Base-by-base conservation (phyloP, 2,888 invertebrate genomes). In the Alentia gelatinosa region DNA sequence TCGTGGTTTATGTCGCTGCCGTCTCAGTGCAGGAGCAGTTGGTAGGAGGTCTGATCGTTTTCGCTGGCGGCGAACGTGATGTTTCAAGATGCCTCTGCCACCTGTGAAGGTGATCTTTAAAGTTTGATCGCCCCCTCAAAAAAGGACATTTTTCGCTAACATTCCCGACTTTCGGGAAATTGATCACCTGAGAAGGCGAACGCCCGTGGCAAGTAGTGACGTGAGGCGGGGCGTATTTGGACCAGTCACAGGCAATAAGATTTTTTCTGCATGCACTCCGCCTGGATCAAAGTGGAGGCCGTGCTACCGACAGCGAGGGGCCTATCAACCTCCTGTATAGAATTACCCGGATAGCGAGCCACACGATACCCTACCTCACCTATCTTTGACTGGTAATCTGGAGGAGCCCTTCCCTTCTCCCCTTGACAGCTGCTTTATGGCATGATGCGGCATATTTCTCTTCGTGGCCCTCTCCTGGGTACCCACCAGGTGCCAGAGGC, bases 51-150 rank as follows among this genome's bases (percentile, higher is more conserved):
- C 68, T 68, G 26, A 15, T 30, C 5, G 5, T 68, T 68, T 68
- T 30, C 30, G 26, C 5, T 30, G 5, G 23, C 30, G 68, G 30
- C 26, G 30, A 3, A 35, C 35, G 79, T 37, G 79, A 79, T 79
- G 33, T 79, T 35, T 37, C 37, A 15, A 23, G 79, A 37, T 23
- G 26, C 5, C n/a, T 12, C 19, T n/a, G 63, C 5, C 15, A 23
- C 35, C 30, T 23, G 37, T 79, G 79, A 79, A 79, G 39, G 12
- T 79, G 79, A 79, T 79, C 79, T 79, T 79, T 79, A 35, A 79
- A 39, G 79, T 79, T 79, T 79, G 79, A 79, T 37, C 39, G 79
- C 15, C 79, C 79, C 30, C 12, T 19, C 56, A 68, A 30, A 68
- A 68, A 68, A 68, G 15, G 26, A 56, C 12, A 68, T 68, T 4